Evolutionary conservation across 2,797 vertebrate genomes (phyloP), one percentile per base, ranked within the genome.

Genomic region (Sebastes diploproa): DNA sequence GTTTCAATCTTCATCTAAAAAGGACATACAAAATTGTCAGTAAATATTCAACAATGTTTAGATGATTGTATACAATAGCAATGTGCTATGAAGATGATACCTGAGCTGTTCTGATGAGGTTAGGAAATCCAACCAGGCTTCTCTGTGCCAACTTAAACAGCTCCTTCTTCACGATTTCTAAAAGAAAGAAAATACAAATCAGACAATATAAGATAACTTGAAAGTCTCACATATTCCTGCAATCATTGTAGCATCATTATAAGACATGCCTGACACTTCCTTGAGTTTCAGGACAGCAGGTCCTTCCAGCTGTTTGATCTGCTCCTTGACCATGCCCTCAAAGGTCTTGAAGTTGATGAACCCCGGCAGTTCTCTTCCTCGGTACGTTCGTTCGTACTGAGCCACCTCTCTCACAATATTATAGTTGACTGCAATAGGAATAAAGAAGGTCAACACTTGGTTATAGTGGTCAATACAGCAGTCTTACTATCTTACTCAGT

Each of bases 331-430:
- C 10, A 97, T 94, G 10, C 75, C 85, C 86, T 98, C 97, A 78
- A 98, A 97, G 0, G 93, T 96, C 79, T 83, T 97, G 84, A 96
- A 97, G 84, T 93, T 98, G 88, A 93, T 92, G 83, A 98, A 97
- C 0, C 96, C 96, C 0, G 96, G 96, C 30, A 97, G 93, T 77
- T 97, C 97, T 86, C 95, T 89, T 2, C 97, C 97, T 3, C 96
- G 94, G 73, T 96, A 96, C 18, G 29, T 93, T 0, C 80, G 72
- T 80, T 97, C 96, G 5, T 96, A 96, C 13, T 74, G 68, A 1
- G 1, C 10, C 1, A 93, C 77, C 78, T 95, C 91, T 0, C 0
- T 18, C 3, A 81, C 65, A 8, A 96, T 82, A 13, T 92, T 93
- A 91, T 89, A 93, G 6, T 46, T 80, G 20, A 79, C 77, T 79